phyloP scores from a whole-genome alignment of 2,113 vertebrate genomes.

The Rhinoderma darwinii region DNA sequence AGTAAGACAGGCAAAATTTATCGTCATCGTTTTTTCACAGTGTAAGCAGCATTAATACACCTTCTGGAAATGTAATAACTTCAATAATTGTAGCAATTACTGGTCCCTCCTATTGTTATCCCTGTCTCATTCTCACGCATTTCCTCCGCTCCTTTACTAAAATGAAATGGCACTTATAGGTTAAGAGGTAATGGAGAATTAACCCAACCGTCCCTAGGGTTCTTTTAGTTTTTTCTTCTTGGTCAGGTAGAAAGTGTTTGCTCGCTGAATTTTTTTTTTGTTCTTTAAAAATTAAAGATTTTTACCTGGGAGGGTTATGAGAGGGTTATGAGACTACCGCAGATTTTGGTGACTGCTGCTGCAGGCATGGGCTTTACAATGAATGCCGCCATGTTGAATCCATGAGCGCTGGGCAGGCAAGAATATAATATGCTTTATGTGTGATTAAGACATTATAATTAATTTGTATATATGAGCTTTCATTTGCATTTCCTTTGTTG shows the following conservation, averaged over 20 bases:
- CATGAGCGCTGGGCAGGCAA: no score
- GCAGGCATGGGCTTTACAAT: no score
- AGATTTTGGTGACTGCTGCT: neutral
- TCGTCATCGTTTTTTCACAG: constrained; percentile 48
- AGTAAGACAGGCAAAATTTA: constrained; percentile 53
- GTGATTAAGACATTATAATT: neutral
- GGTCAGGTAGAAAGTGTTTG: neutral
- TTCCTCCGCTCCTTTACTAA: constrained; percentile 10
- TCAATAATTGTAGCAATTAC: constrained; percentile 58
- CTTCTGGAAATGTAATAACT: constrained; percentile 50
- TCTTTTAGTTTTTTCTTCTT: neutral
- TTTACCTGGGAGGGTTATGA: neutral
- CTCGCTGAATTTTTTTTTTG: neutral
- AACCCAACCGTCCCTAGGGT: neutral
- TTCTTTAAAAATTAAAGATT: neutral
- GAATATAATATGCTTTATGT: no score
- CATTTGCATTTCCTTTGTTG: neutral
- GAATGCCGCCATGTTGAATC: no score
- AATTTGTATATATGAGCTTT: neutral
- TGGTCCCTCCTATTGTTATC: constrained; percentile 50
- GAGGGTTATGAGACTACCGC: neutral
- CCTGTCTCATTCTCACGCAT: constrained; percentile 8
- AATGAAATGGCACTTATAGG: neutral
- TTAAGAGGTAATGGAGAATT: constrained; percentile 20
- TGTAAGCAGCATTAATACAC: constrained; percentile 53